Percentiles rank a stretch among this genome's conserved stretches.
phyloP scores from a whole-genome alignment of 2,113 vertebrate genomes.

The Gila orcuttii region DNA sequence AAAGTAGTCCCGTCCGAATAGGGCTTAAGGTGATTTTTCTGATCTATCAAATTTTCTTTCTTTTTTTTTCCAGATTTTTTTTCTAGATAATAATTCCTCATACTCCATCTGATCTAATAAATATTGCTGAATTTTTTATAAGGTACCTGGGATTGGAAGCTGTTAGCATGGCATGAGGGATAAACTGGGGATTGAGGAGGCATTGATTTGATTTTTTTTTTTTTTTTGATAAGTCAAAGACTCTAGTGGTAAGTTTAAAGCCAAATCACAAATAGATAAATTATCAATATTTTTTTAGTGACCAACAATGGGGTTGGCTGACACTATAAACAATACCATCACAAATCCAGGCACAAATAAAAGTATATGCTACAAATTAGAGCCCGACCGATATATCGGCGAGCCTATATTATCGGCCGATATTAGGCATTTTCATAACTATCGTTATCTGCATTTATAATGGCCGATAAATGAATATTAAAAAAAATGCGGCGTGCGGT shows the following conservation, averaged over 20 bases:
- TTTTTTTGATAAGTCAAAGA: background rate
- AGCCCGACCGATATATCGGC: too few relatives aligned
- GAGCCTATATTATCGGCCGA: too few relatives aligned
- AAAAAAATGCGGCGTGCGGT: too few relatives aligned
- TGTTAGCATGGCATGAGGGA: background rate
- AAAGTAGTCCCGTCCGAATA: too few relatives aligned
- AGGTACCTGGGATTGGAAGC: background rate
- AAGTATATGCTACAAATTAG: background rate
- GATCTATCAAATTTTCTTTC: background rate
- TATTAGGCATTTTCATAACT: too few relatives aligned
- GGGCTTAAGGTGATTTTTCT: background rate
- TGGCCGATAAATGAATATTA: too few relatives aligned
- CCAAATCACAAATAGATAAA: too few relatives aligned
- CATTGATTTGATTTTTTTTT: background rate
- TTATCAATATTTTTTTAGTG: too few relatives aligned
- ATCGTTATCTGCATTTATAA: too few relatives aligned
- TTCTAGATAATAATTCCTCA: background rate
- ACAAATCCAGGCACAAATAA: background rate
- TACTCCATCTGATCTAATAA: background rate
- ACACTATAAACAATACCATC: background rate
- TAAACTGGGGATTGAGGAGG: background rate
- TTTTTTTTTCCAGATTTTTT: background rate
- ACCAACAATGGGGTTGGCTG: background rate
- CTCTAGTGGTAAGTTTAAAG: background rate
- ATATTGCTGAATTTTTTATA: constrained; percentile 9